phyloP scores from a whole-genome alignment of 2,888 invertebrate species.

The Diaphora mendica region DNA sequence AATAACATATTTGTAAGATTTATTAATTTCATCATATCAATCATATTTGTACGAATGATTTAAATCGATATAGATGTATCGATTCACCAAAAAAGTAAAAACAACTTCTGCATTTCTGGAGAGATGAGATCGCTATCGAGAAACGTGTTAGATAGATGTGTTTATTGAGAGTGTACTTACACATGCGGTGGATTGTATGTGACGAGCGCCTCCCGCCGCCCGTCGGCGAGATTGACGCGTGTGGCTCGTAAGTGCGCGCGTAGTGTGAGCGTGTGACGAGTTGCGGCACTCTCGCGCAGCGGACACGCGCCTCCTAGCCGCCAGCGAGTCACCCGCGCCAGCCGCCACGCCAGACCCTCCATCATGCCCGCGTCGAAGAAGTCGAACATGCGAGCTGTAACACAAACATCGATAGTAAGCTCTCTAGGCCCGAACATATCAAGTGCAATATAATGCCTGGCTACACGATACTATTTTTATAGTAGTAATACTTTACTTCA shows the following conservation, averaged over 20 bases:
- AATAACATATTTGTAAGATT: too few species aligned
- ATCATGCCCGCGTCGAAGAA: conserved; percentile 97
- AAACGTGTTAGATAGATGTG: neutral
- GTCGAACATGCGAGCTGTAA: conserved; percentile 96
- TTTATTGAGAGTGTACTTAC: conserved; percentile 87
- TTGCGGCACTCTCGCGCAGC: conserved; percentile 67
- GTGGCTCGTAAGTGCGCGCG: conserved; percentile 84
- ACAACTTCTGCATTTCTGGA: neutral
- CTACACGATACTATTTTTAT: too few species aligned
- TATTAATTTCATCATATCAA: too few species aligned
- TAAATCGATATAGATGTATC: neutral
- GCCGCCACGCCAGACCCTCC: conserved; percentile 95
- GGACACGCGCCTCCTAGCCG: conserved; percentile 84
- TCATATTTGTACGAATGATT: neutral
- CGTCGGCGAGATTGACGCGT: conserved; percentile 81
- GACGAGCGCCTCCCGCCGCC: conserved; percentile 89
- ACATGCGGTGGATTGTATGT: conserved; percentile 94
- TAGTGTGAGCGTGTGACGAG: conserved; percentile 88
- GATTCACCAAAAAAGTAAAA: too few species aligned
- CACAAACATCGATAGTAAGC: neutral
- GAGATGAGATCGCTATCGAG: neutral
- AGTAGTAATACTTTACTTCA: too few species aligned
- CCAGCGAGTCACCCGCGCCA: conserved; percentile 89
- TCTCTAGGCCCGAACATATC: neutral
- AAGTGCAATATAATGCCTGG: too few species aligned